A percentile compares a stretch with the other conserved stretches of the same genome.
These are phyloP conservation scores for Agelaius phoeniceus DNA, from an alignment of 2,113 vertebrate species.

Conservation along the genomic window DNA sequence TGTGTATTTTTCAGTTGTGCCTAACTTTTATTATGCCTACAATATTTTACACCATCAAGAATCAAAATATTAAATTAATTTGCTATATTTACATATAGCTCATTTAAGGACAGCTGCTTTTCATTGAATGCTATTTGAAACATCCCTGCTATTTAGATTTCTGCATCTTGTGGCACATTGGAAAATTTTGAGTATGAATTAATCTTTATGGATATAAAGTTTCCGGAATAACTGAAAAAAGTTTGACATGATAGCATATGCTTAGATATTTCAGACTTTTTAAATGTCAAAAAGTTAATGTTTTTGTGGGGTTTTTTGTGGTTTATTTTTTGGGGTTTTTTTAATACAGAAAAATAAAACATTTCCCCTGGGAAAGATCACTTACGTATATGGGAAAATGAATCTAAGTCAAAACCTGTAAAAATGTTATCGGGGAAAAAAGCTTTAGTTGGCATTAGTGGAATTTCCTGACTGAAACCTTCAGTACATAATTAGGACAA, in stretches of 20 bases:
- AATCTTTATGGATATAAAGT: not conserved
- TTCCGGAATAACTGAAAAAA: not conserved
- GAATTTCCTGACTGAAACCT: slow-evolving; percentile 32
- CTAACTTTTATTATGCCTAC: not conserved
- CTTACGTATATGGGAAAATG: not conserved
- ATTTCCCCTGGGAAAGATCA: not conserved
- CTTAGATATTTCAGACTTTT: not conserved
- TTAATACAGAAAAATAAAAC: not conserved
- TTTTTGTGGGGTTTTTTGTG: not conserved
- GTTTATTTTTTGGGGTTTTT: not conserved
- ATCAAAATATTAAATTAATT: slow-evolving; percentile 31
- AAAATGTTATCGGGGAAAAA: not conserved
- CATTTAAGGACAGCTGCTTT: slow-evolving; percentile 34
- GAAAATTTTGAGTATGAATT: not conserved
- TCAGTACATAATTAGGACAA: not conserved
- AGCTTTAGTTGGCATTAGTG: not conserved
- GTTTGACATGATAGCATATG: not conserved
- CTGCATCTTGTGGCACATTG: not conserved
- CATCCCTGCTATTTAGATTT: not conserved
- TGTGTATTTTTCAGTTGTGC: slow-evolving; percentile 3
- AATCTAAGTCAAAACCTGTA: not conserved
- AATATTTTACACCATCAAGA: not conserved
- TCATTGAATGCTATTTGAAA: not conserved
- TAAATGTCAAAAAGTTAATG: not conserved
- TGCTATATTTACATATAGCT: not conserved